Conservation (phyloP, 2,888 invertebrate species). For the Cheilosia scutellata region DNA sequence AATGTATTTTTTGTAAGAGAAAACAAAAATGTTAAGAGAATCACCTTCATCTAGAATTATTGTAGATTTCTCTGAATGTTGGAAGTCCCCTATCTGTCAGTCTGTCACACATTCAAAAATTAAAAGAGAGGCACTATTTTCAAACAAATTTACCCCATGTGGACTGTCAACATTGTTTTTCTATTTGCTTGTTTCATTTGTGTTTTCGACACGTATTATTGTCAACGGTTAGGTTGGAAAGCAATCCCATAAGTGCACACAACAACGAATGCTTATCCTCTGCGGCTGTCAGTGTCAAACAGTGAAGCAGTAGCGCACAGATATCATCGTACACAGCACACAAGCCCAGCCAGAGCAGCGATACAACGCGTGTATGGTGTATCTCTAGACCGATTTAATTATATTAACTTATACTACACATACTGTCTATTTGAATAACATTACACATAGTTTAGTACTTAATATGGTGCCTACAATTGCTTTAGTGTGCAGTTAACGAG, state of each 20-base stretch:
- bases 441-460: constrained; percentile 11
- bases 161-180: constrained; percentile 28
- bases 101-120: constrained; percentile 1
- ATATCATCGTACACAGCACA: constrained; percentile 49
- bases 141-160: constrained; percentile 53
- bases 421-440: constrained; percentile 51
- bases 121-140: constrained; percentile 32
- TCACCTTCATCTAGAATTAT: neutral
- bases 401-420: constrained; percentile 57
- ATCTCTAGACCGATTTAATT: constrained; percentile 56
- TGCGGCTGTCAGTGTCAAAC: constrained; percentile 4
- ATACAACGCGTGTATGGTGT: constrained; percentile 49
- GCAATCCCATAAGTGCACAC: constrained; percentile 2
- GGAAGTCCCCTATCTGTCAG: no score
- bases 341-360: constrained; percentile 18
- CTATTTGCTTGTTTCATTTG: constrained; percentile 10
- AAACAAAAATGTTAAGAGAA: constrained; percentile 1
- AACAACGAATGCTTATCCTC: constrained; percentile 24
- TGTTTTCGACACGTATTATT: constrained; percentile 25
- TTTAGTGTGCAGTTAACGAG: constrained; percentile 34
- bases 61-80: no score
- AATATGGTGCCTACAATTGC: constrained; percentile 36
- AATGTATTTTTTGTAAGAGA: neutral
- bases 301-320: constrained; percentile 37
- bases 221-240: constrained; percentile 33